Base-by-base conservation (phyloP, 2,888 invertebrate genomes). In the Drosophila yooni region DNA sequence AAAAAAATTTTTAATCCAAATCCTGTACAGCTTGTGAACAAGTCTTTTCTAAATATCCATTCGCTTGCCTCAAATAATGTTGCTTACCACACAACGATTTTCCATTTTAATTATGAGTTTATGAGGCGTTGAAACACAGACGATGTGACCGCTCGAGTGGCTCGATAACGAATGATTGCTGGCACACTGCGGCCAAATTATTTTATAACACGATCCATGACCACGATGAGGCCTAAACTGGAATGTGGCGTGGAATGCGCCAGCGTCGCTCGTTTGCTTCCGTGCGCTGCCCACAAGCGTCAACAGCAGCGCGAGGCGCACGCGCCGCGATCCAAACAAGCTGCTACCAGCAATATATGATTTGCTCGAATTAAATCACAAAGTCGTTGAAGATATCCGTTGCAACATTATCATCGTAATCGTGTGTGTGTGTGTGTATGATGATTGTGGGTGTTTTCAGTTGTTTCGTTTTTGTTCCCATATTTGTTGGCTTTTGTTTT, bases 141-240 rank as follows among this genome's bases (percentile, higher is more conserved):
- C 85, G 88, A 81, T 79, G 80, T 72, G 74, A 56, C 63, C 74
- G 65, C 78, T 78, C 40, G 59, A 71, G 68, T 74, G 52, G 76
- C 71, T 75, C 61, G 75, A 75, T 75, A 65, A 62, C 72, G 70
- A 89, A 81, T 90, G 91, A 83, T 84, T 81, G 79, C 70, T 86
- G 72, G 56, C 75, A 75, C 70, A 88, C 52, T 76, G 78, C 65
- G 56, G 56, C 52, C 79, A 83, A 89, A 83, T 79, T 82, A 74
- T 88, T 90, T 90, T 90, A 90, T 90, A 88, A 70, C 74, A 71
- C 82, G 70, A 80, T 64, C 52, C 57, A 61, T 51, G 38, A 43
- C 38, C 58, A 59, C 38, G 52, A 33, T 40, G 25, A 21, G 38
- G 50, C 56, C 40, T 43, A 18, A 59, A 46, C 58, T 75, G 81